Evolutionary conservation across 2,888 invertebrate species (phyloP), one percentile per base, ranked within the genome.

Genomic region (Ornithoptera priamus): DNA sequence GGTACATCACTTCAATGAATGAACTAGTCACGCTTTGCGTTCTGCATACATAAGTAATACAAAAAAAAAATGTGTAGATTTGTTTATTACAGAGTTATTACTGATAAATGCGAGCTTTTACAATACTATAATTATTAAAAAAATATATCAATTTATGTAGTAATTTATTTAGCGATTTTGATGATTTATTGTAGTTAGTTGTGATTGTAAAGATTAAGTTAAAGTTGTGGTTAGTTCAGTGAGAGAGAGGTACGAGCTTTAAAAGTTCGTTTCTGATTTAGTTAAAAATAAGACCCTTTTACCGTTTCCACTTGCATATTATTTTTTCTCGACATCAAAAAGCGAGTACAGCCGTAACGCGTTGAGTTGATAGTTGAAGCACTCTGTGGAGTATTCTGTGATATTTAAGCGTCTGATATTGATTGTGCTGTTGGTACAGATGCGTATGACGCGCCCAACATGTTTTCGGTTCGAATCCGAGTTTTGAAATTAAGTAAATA

Each of bases 1-100:
- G 46, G 72, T 57, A 72, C 71, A 73, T 75, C 72, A 74, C 69
- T 72, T 74, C 72, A 75, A 75, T 73, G 72, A 69, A 65, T 56
- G 36, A 39, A 58, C 65, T 42, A 65, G 65, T 65, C 50, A 62
- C 65, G 22, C 65, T 39, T 39, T 42, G 42, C 20, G 56, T 22
- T 39, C 64, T 39, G 15, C n/a, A 10, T 57, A 46, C 46, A 46
- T 46, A 56, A 65, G 36, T 6, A 24, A 46, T 46, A 46, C 15
- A 1, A 46, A 15, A 46, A 3, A 58, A 58, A 58, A 53, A n/a
- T 50, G 18, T 6, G 5, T n/a, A n/a, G 53, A 53, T n/a, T 53
- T 53, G 53, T 53, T 53, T 53, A n/a, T 53, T 53, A 53, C 18
- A 53, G 6, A n/a, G 18, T 18, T 18, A 53, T 53, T 53, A 53